Evolutionary conservation across 2,113 vertebrate species (phyloP), one percentile per base, ranked within the genome.

Genomic region (Empidonax traillii): DNA sequence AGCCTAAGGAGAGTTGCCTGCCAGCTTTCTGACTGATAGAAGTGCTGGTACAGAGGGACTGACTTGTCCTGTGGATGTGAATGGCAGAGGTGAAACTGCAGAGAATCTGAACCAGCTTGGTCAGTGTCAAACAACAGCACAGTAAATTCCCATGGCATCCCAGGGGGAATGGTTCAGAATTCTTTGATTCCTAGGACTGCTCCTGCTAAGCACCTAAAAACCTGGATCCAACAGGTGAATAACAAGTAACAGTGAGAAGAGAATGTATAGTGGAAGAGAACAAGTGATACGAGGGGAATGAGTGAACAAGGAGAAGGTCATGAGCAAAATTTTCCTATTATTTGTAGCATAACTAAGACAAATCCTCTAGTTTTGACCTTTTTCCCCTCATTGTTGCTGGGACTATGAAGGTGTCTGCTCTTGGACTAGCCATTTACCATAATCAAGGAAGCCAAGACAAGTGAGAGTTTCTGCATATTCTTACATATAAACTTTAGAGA

Each of bases 41-140:
- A 56, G 46, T 2, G 5, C 43, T 14, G 58, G 31, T 8, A n/a
- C 44, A n/a, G 24, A 13, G 27, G n/a, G 8, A 49, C 31, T 47
- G n/a, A 21, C 33, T 20, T 15, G 55, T 37, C 30, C 24, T 0
- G 11, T 8, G 9, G 20, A 1, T 14, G 1, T 20, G 47, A 74
- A 46, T 2, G 10, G 49, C 3, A 3, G 24, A 10, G 8, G 33
- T 44, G 37, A 61, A 69, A 51, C 41, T 23, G 30, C 4, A 1
- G 39, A 46, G 58, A 62, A 41, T 6, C 30, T 79, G 39, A 44
- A 49, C 77, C 86, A 66, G 49, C 30, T 13, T 43, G 22, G 56
- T 20, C n/a, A 31, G 31, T 12, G 21, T 19, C 53, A 39, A 49
- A 30, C 30, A 76, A 33, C 15, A 80, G 51, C 68, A 72, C 11